Conservation (phyloP, 2,797 vertebrate genomes). For the Phalanger gymnotis region DNA sequence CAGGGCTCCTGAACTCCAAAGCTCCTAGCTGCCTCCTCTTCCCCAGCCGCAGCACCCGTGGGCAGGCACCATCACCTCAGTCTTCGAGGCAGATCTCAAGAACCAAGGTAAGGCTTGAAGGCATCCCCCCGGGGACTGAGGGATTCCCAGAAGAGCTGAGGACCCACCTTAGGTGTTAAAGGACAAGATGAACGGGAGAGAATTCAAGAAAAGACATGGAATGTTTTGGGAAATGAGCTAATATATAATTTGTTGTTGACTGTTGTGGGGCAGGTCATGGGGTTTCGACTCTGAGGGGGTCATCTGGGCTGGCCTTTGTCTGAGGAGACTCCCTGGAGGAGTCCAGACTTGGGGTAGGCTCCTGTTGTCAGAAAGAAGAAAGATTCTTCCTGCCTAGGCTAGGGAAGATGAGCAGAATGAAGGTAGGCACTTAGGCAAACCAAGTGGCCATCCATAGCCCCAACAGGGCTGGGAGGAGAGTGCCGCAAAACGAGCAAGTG, state of each 20-base stretch:
- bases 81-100: neutral
- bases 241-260: neutral
- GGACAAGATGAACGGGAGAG: neutral
- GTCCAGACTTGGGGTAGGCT: neutral
- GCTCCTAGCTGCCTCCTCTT: neutral
- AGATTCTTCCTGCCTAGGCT: neutral
- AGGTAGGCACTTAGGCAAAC: neutral
- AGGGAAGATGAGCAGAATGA: neutral
- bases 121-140: neutral
- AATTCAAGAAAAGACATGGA: neutral
- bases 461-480: neutral
- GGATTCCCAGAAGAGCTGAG: neutral
- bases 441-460: neutral
- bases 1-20: neutral
- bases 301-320: neutral
- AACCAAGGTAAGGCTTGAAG: neutral
- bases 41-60: neutral
- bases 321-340: neutral
- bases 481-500: fast-evolving
- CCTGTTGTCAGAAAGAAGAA: neutral
- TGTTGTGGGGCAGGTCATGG: neutral
- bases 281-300: neutral
- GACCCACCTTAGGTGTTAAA: neutral
- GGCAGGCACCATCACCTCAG: neutral
- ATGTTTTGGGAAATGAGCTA: neutral